Conservation (phyloP, 2,113 vertebrate species). For the Mastomys coucha region DNA sequence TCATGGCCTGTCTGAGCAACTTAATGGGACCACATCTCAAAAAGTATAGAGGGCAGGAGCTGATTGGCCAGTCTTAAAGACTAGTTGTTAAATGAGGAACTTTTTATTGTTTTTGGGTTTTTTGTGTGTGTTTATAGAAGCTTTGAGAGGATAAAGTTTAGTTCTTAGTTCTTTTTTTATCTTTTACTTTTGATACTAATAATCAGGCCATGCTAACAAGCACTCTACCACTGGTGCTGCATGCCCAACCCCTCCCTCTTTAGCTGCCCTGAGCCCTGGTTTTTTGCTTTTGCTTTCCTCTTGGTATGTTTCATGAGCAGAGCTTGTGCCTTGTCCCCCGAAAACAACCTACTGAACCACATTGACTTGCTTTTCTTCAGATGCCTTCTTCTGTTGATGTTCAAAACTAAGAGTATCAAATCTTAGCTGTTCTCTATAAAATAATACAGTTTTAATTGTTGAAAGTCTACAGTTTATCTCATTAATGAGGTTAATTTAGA, state of each 20-base stretch:
- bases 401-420: not conserved
- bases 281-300: not conserved
- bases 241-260: no score
- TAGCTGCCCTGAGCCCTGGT: not conserved
- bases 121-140: not conserved
- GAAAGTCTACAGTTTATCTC: not conserved
- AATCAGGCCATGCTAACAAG: not conserved
- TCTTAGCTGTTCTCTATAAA: not conserved
- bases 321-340: not conserved
- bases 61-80: not conserved
- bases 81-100: not conserved
- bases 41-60: not conserved
- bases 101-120: not conserved
- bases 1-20: not conserved
- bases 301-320: not conserved
- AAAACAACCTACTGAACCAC: not conserved
- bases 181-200: no score
- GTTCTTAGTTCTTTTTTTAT: no score
- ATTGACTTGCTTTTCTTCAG: not conserved
- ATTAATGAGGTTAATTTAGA: not conserved
- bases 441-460: not conserved
- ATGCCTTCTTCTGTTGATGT: not conserved
- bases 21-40: not conserved
- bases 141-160: not conserved
- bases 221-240: not conserved